Conservation (phyloP, 1,140 invertebrate genomes). For the Pseudomyrmex cubaensis region DNA sequence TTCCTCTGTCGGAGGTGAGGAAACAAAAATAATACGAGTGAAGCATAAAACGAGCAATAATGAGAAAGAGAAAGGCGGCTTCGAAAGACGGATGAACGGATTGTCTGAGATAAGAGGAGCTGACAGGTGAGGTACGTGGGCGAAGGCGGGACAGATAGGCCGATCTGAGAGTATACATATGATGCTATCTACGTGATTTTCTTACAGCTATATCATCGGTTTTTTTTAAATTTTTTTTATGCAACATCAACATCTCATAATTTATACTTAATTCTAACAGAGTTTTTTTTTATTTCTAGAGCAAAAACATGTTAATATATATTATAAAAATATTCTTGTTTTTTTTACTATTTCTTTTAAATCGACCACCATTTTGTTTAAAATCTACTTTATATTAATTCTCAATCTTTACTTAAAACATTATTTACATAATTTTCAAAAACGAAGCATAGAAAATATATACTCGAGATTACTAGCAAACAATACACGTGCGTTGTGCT, state of each 20-base stretch:
- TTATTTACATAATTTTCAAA: too few species aligned
- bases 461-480: too few species aligned
- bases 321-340: neutral
- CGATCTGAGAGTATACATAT: slow-evolving; percentile 40
- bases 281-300: too few species aligned
- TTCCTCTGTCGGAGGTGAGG: neutral
- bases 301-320: neutral
- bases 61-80: slow-evolving; percentile 32
- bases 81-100: slow-evolving; percentile 76
- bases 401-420: too few species aligned
- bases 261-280: neutral
- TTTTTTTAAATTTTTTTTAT: slow-evolving; percentile 10
- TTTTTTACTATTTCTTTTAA: neutral
- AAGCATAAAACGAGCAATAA: slow-evolving; percentile 52
- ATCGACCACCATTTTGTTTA: neutral
- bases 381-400: neutral
- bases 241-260: neutral
- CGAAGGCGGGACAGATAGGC: slow-evolving; percentile 69
- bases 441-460: too few species aligned
- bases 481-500: too few species aligned
- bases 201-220: slow-evolving; percentile 56
- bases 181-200: slow-evolving; percentile 45
- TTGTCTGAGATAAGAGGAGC: slow-evolving; percentile 78
- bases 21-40: neutral
- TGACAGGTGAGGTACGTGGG: slow-evolving; percentile 78